These are phyloP conservation scores for Taeniopygia guttata DNA, from an alignment of 2,797 vertebrate species.

Conservation along the genomic window DNA sequence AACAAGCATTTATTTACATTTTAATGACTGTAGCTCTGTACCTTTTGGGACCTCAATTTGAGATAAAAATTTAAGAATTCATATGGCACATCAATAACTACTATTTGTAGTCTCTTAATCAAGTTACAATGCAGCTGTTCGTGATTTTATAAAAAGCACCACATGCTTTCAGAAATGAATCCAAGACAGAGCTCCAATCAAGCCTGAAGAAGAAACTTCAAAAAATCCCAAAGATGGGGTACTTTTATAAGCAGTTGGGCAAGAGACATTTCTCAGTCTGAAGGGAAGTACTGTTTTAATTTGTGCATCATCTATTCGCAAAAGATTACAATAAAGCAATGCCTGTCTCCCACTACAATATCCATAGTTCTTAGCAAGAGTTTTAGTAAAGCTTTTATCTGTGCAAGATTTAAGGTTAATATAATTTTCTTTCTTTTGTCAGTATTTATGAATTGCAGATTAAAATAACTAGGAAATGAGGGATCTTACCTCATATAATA, in stretches of 20 bases:
- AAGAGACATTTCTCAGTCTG: background rate
- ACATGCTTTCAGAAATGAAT: background rate
- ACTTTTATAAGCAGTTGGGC: background rate
- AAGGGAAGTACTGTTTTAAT: background rate
- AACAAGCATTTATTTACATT: background rate
- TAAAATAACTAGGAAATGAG: background rate
- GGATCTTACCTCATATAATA: background rate
- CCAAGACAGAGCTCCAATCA: background rate
- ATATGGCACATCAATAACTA: background rate
- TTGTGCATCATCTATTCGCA: background rate
- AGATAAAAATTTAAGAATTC: background rate
- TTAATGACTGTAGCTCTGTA: background rate
- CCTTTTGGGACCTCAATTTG: background rate
- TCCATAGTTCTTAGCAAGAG: background rate
- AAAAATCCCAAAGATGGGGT: background rate
- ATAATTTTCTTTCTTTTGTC: background rate
- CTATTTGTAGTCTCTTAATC: background rate
- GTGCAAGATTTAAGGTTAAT: background rate
- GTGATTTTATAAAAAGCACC: background rate
- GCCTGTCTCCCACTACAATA: background rate
- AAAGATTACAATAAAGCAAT: background rate
- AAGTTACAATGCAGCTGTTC: background rate
- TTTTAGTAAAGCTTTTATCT: background rate
- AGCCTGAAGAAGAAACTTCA: background rate
- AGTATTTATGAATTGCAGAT: background rate